Base-by-base conservation (phyloP, 2,113 vertebrate species). In the Maccullochella peelii region DNA sequence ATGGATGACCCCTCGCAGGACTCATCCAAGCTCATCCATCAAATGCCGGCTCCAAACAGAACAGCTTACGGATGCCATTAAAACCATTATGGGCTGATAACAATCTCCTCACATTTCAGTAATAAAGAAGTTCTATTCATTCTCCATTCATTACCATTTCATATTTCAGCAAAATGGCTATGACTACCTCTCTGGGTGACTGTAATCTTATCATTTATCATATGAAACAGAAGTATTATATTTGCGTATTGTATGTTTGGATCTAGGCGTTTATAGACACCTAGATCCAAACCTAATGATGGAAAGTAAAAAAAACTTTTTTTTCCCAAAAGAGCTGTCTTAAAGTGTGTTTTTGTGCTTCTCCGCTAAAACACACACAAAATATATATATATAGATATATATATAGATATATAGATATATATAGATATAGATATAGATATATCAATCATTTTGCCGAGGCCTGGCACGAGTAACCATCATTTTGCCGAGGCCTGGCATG, bases 1-100 rank as follows among this genome's bases (percentile, higher is more conserved):
- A 91, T 91, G 72, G 86, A 93, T 90, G 87, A 91, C 77, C 85
- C 83, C 81, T 83, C 59, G 76, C 67, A 81, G 69, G 82, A 84
- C 89, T 92, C 75, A 73, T 82, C 77, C 62, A 33, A 63, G 59
- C 85, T 84, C 85, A 79, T 91, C 78, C 66, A 91, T 89, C 90
- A 91, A 69, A 70, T 2, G 25, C 58, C 67, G 57, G 71, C 83
- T 77, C 38, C 15, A 20, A 80, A 89, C 66, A 66, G 70, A 81
- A 70, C 12, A 25, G 71, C 80, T 79, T 79, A 79, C 38, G 38
- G 82, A 70, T 66, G 77, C 78, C 77, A 73, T 88, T 87, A 86
- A 89, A 89, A 86, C 77, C 78, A 88, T 84, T 82, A 91, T 23
- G 57, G 63, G 83, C 57, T 73, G 73, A 84, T 87, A 86, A 91